phyloP scores from a whole-genome alignment of 2,113 vertebrate species.

The Notiomystis cincta region DNA sequence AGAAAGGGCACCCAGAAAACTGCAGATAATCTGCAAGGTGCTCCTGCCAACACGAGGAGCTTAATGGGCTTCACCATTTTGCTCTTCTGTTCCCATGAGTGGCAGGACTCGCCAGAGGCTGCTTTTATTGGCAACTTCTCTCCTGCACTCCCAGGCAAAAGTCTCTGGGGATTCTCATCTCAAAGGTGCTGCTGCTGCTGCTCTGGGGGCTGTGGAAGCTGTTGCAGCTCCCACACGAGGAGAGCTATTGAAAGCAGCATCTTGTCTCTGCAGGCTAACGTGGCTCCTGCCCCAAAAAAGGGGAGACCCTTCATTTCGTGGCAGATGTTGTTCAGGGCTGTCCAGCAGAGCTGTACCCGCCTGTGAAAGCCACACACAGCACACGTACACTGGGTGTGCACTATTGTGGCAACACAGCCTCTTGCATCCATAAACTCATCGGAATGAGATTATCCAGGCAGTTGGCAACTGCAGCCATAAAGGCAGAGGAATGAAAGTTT shows the following conservation, averaged over 20 bases:
- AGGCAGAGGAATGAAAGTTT: constrained; percentile 5
- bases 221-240: neutral
- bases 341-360: neutral
- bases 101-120: neutral
- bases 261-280: neutral
- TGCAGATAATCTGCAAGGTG: neutral
- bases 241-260: neutral
- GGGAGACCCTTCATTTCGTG: neutral
- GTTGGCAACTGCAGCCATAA: neutral
- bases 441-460: constrained; percentile 2
- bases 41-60: neutral
- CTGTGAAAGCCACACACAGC: neutral
- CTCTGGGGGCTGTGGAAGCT: neutral
- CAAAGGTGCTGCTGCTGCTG: neutral
- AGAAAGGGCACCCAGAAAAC: neutral
- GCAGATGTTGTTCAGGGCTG: neutral
- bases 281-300: neutral
- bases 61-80: neutral
- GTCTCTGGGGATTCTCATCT: neutral
- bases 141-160: neutral
- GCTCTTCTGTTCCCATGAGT: neutral
- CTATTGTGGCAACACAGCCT: constrained; percentile 50
- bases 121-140: neutral
- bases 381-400: neutral
- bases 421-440: neutral